These are phyloP conservation scores for Ophion ventricosus DNA, from an alignment of 2,888 invertebrate genomes.

Conservation along the genomic window DNA sequence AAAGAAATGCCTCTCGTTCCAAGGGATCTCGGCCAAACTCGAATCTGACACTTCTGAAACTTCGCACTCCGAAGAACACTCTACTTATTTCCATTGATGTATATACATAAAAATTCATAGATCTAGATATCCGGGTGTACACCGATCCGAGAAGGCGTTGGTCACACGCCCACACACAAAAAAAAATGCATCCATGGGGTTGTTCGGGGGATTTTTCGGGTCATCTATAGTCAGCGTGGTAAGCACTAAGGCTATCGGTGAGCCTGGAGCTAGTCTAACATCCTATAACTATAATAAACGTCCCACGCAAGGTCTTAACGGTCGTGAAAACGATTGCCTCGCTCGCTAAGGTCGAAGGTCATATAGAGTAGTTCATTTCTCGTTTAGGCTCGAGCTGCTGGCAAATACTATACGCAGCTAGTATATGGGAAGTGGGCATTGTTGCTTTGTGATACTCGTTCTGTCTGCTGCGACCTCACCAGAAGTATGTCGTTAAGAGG, in stretches of 20 bases:
- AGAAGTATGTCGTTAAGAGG: conserved; percentile 24
- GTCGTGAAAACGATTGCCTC: conserved; percentile 54
- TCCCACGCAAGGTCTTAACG: conserved; percentile 55
- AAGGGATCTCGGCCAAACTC: conserved; percentile 34
- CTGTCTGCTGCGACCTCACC: background rate
- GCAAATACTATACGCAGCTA: background rate
- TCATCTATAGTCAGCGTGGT: conserved; percentile 31
- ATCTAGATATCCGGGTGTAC: background rate
- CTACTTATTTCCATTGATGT: background rate
- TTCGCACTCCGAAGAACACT: conserved; percentile 2
- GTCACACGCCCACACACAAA: background rate
- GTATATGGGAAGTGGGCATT: conserved; percentile 31
- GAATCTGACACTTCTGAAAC: conserved; percentile 48
- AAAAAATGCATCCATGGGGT: background rate
- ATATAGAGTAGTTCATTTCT: conserved; percentile 16
- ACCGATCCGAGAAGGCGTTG: no score
- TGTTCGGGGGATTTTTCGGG: conserved; percentile 14
- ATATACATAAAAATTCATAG: background rate
- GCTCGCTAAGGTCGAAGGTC: conserved; percentile 46
- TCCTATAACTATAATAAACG: conserved; percentile 51
- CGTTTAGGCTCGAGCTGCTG: conserved; percentile 12
- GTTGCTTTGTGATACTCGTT: conserved; percentile 16
- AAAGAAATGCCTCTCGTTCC: conserved; percentile 18
- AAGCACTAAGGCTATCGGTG: background rate
- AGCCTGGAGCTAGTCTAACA: conserved; percentile 34